Evolutionary conservation across 2,797 vertebrate species (phyloP), one percentile per base, ranked within the genome.

Genomic region (Chaetodon trifasciatus): DNA sequence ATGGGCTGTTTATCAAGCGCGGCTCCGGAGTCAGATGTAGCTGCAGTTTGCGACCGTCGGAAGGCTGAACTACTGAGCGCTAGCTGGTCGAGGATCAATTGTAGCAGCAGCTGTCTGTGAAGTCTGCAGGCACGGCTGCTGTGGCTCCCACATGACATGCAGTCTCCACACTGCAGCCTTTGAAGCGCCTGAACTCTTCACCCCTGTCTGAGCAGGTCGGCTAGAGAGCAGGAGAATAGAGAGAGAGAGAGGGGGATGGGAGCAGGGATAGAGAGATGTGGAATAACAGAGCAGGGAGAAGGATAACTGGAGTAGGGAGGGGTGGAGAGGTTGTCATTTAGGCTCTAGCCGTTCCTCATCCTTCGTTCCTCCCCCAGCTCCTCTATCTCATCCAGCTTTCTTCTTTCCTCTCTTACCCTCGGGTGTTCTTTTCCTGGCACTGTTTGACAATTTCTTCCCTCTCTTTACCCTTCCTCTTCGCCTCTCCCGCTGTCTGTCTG

Each of bases 161-260:
- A 91, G 91, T 93, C 94, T 94, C 91, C 89, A 92, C 94, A 93
- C 92, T 92, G 91, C 90, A 94, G 90, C 92, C 91, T 95, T 95
- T 95, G 95, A 95, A 95, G 95, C 92, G 80, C 82, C 84, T 96
- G 95, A 96, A 96, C 95, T 96, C 89, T 94, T 96, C 94, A 95
- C 94, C 95, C 91, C 89, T 92, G 94, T 94, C 92, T 94, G 93
- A 96, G 92, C 92, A 92, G 94, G 95, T 95, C 93, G 86, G 81
- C 81, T 78, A 88, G 92, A 91, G 94, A 92, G 92, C 88, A 92
- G 87, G 70, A 90, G 89, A 91, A 90, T 86, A 92, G 91, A 92
- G 91, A 90, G 91, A 78, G 86, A 82, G 86, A n/a, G 73, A 62
- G 81, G 70, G 82, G 62, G 86, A 88, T 83, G 89, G 89, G 92